Evolutionary conservation across 2,888 invertebrate species (phyloP), one percentile per base, ranked within the genome.

Genomic region (Cephus sareptanus): DNA sequence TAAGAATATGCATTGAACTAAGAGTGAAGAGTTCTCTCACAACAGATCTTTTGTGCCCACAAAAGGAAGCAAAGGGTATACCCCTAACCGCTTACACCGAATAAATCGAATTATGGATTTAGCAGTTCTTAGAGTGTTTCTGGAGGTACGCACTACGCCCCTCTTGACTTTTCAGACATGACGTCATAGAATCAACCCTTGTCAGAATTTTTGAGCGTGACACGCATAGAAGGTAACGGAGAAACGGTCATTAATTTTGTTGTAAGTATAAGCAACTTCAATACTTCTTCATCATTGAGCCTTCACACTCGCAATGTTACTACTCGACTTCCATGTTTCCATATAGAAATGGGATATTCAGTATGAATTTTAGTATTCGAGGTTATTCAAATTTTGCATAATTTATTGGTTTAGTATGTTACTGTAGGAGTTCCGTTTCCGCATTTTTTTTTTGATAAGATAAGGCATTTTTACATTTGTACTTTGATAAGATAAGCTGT

Each of bases 91-190:
- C 56, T 56, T 3, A 9, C 23, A 9, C 56, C 15, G 56, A 56
- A 56, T 56, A 56, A 56, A 56, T 71, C 71, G 71, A 71, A 71
- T 31, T 71, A 71, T 71, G 71, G 71, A 71, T 71, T 71, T 31
- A 33, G 15, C 34, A 71, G 33, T 34, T 13, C 71, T 31, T 71
- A 33, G 13, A 34, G 71, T 34, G 34, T 34, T 71, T 71, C 71
- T 13, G 33, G 34, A 71, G 34, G 34, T 71, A 56, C 56, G 23
- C 56, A 56, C 34, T 71, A 71, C 71, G 71, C 71, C 71, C 71
- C 71, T 71, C 34, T 71, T 34, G 33, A 34, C 34, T 33, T 71
- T 31, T 34, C 34, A 31, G 31, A 71, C 71, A 34, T 71, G 71
- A 71, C 71, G 71, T 71, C 71, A 71, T 71, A 71, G 33, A 23